Evolutionary conservation across 2,888 invertebrate species (phyloP).

Genomic region (Agrochola lychnidis): DNA sequence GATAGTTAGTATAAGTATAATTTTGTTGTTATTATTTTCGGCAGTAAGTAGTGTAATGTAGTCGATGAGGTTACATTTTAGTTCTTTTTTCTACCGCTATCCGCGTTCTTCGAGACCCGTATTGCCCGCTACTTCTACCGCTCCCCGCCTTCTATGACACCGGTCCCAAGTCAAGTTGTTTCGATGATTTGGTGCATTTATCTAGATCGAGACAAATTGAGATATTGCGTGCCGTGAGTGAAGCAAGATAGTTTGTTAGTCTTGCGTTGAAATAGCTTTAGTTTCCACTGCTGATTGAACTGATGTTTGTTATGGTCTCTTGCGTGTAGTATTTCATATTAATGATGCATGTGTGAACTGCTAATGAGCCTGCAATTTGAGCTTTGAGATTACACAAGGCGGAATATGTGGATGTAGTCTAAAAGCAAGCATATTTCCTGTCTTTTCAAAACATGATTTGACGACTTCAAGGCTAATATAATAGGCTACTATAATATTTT

Average conservation of each 20-base stretch:
- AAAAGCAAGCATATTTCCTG: not conserved
- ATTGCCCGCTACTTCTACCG: not conserved
- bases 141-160: conserved; percentile 24
- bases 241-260: conserved; percentile 57
- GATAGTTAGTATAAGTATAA: not conserved
- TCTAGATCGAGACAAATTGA: conserved; percentile 68
- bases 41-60: not conserved
- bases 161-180: conserved; percentile 30
- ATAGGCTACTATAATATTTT: no score
- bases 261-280: conserved; percentile 44
- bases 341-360: conserved; percentile 30
- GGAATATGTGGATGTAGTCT: not conserved
- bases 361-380: conserved; percentile 37
- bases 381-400: not conserved
- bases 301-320: conserved; percentile 38
- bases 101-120: not conserved
- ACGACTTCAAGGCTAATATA: not conserved
- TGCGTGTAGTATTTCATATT: conserved; percentile 15
- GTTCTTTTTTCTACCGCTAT: not conserved
- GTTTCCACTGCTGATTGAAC: conserved; percentile 46
- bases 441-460: not conserved
- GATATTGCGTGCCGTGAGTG: conserved; percentile 65
- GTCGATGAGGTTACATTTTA: not conserved
- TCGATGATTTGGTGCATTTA: conserved; percentile 65
- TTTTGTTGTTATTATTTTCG: not conserved